Evolutionary conservation across 2,797 vertebrate species (phyloP), one percentile per base, ranked within the genome.

Genomic region (Phylloscopus collybita): DNA sequence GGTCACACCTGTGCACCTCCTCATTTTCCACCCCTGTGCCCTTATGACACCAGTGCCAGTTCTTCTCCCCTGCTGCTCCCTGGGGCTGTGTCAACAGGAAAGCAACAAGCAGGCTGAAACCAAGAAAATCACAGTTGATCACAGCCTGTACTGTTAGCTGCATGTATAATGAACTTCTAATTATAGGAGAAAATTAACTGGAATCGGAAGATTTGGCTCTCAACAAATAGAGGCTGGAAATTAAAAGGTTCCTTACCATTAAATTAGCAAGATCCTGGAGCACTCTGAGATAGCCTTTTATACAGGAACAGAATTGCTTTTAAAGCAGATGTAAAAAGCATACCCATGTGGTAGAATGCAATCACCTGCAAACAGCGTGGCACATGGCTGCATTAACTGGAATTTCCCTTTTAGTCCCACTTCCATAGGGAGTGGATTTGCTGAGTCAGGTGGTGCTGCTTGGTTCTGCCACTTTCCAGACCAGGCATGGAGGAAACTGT

Each of bases 181-280:
- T 92, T 87, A 67, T 34, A 91, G 49, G 45, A 85, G 81, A 92
- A 92, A 85, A 91, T 64, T 4, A 93, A 71, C 79, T 74, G 64
- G 57, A 89, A 76, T 64, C 15, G 2, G 66, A 87, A 76, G 65
- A 78, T 82, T 73, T 57, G 38, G 23, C 67, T 93, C 66, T 83
- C 36, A 90, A 91, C 59, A 86, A 91, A 90, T 59, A 76, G 0
- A 83, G 72, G 38, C 69, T 88, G 80, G 61, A 92, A 94, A 88
- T 65, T 30, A 82, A 93, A 80, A 93, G 40, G 22, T 84, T 95
- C 66, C 73, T 92, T 90, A 26, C 45, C 45, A 56, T 88, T 81
- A 84, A 73, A 91, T 89, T 56, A 86, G 50, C 53, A 75, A 69
- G 76, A 76, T 91, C 60, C 80, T 23, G 61, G 80, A 84, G 71